Conservation (phyloP, 2,797 vertebrate species). For the Gadopsis marmoratus region DNA sequence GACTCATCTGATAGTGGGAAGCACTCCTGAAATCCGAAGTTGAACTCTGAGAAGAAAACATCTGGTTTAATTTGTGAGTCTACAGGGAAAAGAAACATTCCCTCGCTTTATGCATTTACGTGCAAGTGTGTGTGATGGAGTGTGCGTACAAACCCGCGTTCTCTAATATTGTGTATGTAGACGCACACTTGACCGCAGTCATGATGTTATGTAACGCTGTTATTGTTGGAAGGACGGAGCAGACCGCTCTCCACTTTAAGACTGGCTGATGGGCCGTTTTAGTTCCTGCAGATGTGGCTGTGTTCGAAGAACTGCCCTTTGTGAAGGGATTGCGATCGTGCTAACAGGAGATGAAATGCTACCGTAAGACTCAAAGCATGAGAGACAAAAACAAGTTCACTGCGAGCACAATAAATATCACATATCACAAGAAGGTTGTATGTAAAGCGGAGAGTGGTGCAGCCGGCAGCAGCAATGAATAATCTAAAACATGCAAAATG, state of each 20-base stretch:
- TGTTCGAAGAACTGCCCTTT: neutral
- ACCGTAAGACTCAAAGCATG: neutral
- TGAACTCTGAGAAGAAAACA: conserved; percentile 35
- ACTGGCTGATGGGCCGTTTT: neutral
- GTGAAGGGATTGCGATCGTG: neutral
- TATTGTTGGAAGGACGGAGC: neutral
- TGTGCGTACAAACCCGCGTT: neutral
- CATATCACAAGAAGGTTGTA: no score
- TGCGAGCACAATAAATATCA: neutral
- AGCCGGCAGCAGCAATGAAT: neutral
- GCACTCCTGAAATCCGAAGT: neutral
- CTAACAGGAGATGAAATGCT: neutral
- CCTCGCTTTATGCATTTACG: neutral
- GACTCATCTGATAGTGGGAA: no score
- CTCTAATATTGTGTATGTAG: neutral
- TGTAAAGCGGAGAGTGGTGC: neutral
- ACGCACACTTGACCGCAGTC: neutral
- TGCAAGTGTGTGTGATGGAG: neutral
- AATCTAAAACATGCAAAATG: neutral
- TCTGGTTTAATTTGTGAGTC: conserved; percentile 35
- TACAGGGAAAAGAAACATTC: conserved; percentile 1
- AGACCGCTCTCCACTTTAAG: conserved; percentile 55
- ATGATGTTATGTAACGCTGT: conserved; percentile 52
- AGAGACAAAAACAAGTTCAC: neutral
- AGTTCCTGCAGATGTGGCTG: conserved; percentile 40